Percentiles rank a stretch among this genome's conserved stretches.
phyloP scores from a whole-genome alignment of 2,797 vertebrate species.

The Lithobates sylvaticus region DNA sequence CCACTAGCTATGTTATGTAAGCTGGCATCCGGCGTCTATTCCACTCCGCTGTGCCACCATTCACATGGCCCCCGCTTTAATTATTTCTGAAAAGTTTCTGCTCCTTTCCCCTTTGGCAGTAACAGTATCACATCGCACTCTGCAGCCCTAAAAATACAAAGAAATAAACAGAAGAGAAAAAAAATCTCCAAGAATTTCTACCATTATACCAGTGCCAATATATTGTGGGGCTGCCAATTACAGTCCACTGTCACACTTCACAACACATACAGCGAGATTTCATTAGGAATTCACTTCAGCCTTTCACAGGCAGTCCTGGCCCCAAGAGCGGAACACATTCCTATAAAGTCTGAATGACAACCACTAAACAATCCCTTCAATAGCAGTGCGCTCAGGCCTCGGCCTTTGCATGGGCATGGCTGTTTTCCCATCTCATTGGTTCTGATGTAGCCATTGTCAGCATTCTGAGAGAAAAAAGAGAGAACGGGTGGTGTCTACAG shows the following conservation, averaged over 20 bases:
- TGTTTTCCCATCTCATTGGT: slow-evolving; percentile 26
- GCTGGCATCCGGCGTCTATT: slow-evolving; percentile 43
- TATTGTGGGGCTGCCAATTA: slow-evolving; percentile 26
- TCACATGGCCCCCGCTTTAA: slow-evolving; percentile 31
- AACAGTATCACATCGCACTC: background rate
- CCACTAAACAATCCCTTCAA: slow-evolving; percentile 46
- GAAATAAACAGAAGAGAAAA: background rate
- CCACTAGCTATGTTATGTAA: slow-evolving; percentile 55
- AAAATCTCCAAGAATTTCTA: background rate
- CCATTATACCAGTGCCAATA: background rate
- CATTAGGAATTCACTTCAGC: slow-evolving; percentile 38
- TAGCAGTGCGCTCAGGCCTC: slow-evolving; percentile 19
- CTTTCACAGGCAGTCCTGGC: slow-evolving; percentile 34
- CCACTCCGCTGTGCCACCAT: slow-evolving; percentile 27
- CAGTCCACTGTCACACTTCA: slow-evolving; percentile 45
- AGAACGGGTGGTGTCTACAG: slow-evolving; percentile 8
- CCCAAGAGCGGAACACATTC: slow-evolving; percentile 52
- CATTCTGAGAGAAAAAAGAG: slow-evolving; percentile 6
- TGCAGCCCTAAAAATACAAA: background rate
- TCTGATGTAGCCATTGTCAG: slow-evolving; percentile 35
- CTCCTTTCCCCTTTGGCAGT: slow-evolving; percentile 38
- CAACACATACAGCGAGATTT: slow-evolving; percentile 35
- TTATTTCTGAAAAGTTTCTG: slow-evolving; percentile 46
- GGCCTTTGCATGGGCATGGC: slow-evolving; percentile 1
- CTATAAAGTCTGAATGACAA: slow-evolving; percentile 38